phyloP scores from a whole-genome alignment of 2,888 invertebrate species.

The Ashinkailepas kermadecensis region DNA sequence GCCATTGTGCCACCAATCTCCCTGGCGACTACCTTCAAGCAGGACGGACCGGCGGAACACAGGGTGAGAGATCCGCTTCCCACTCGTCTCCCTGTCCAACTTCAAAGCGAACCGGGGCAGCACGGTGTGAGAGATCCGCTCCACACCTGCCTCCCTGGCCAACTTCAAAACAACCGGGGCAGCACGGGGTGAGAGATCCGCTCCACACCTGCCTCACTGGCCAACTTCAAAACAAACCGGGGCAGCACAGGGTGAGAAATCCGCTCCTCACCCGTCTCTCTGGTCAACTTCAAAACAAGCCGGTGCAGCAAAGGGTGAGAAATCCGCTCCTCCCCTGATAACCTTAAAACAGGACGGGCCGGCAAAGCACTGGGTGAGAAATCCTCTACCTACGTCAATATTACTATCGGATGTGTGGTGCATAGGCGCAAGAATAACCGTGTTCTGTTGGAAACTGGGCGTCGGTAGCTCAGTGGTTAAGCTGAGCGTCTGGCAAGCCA shows the following conservation, averaged over 20 bases:
- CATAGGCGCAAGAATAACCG: no score
- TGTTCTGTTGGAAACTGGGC: no score
- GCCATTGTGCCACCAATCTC: conserved; percentile 86
- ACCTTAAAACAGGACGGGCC: no score
- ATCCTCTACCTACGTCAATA: no score
- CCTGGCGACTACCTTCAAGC: conserved; percentile 60
- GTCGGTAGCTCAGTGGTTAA: no score
- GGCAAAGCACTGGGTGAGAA: no score
- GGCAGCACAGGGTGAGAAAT: not conserved
- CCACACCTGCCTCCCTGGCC: not conserved
- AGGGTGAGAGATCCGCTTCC: conserved; percentile 28
- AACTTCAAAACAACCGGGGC: not conserved
- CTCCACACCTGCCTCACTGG: not conserved
- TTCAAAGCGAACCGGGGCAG: not conserved
- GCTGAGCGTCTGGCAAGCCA: no score
- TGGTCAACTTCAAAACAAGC: no score
- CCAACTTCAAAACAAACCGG: not conserved
- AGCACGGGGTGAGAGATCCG: not conserved
- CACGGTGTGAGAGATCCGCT: not conserved
- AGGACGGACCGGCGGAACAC: conserved; percentile 34
- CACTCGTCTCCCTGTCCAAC: not conserved
- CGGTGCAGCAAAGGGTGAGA: no score
- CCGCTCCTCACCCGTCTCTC: no score
- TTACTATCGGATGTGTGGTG: no score
- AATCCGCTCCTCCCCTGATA: no score